These are phyloP conservation scores for Nysson spinosus DNA, from an alignment of 2,888 invertebrate species.

Conservation along the genomic window DNA sequence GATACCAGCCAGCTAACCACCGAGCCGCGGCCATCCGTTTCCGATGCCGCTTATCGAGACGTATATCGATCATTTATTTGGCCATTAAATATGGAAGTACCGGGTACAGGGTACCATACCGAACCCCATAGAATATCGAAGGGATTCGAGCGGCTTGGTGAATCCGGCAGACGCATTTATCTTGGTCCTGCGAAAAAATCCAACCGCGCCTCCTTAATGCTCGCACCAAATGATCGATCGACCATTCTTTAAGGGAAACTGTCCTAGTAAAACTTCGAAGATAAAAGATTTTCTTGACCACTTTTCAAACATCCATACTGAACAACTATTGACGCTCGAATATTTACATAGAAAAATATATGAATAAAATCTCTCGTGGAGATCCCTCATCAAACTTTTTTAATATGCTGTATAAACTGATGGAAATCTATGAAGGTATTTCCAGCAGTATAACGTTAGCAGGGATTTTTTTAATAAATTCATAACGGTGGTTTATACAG, in stretches of 20 bases:
- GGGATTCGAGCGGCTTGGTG: neutral
- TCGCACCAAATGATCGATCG: neutral
- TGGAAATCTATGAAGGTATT: too few species aligned
- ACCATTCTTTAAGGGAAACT: slow-evolving; percentile 10
- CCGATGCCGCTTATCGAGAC: slow-evolving; percentile 50
- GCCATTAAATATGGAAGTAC: slow-evolving; percentile 52
- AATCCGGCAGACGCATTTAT: slow-evolving; percentile 21
- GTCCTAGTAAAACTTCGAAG: neutral
- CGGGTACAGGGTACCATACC: neutral
- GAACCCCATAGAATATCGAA: neutral
- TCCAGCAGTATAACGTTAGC: neutral
- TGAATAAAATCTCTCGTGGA: too few species aligned
- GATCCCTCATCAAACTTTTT: too few species aligned
- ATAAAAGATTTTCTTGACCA: neutral
- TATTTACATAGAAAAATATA: too few species aligned
- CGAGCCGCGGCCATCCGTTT: slow-evolving; percentile 51
- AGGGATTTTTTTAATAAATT: slow-evolving; percentile 30
- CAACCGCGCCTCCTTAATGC: slow-evolving; percentile 1
- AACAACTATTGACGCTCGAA: too few species aligned
- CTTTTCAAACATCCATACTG: too few species aligned
- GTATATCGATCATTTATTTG: slow-evolving; percentile 52
- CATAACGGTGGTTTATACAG: neutral
- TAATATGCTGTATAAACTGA: too few species aligned
- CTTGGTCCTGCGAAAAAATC: slow-evolving; percentile 7
- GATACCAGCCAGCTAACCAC: slow-evolving; percentile 44